phyloP scores from a whole-genome alignment of 2,888 invertebrate species.

The Drosophila kambysellisi region DNA sequence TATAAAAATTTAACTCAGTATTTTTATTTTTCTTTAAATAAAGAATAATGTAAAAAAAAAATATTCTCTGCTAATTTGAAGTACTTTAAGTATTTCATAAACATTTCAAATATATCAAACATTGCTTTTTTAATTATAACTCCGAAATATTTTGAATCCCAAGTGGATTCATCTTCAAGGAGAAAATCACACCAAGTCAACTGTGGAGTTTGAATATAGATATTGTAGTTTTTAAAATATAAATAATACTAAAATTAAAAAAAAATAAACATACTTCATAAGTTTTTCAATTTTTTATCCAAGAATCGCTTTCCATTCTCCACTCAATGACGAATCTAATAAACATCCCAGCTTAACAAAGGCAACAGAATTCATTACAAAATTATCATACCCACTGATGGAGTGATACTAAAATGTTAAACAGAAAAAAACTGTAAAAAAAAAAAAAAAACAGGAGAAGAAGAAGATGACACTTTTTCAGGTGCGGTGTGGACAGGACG shows the following conservation, averaged over 20 bases:
- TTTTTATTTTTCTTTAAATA: neutral
- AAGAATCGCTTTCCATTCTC: neutral
- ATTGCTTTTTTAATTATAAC: no score
- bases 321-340: neutral
- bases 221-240: neutral
- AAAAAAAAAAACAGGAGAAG: constrained; percentile 7
- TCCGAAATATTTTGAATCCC: no score
- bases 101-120: no score
- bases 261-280: neutral
- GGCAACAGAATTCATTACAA: neutral
- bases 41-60: neutral
- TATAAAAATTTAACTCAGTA: neutral
- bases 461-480: constrained; percentile 33
- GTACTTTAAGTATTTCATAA: neutral
- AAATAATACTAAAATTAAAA: neutral
- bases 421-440: neutral
- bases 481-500: constrained; percentile 43
- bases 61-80: neutral
- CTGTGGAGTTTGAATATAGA: neutral
- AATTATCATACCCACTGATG: neutral
- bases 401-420: neutral
- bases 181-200: neutral
- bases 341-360: neutral
- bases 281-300: neutral
- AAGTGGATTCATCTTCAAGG: no score